phyloP scores from a whole-genome alignment of 2,888 invertebrate species.

The Lepidochrysops patricia region DNA sequence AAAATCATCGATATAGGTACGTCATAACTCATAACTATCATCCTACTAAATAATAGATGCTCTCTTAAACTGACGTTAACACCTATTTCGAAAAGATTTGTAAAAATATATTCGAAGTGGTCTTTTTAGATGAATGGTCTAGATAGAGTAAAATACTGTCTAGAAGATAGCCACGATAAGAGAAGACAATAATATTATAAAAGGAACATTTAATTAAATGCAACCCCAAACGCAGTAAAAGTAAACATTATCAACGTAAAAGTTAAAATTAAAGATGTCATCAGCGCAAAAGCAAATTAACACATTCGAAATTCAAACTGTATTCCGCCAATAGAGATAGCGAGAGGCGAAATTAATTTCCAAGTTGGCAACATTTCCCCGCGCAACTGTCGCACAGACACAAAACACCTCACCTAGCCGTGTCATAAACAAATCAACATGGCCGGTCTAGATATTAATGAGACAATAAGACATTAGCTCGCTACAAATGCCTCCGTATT shows the following conservation, averaged over 20 bases:
- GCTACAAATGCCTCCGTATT: slow-evolving; percentile 75
- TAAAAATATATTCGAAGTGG: too few relatives aligned
- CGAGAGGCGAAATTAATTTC: slow-evolving; percentile 35
- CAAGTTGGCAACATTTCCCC: slow-evolving; percentile 26
- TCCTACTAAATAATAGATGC: too few relatives aligned
- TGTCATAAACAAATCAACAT: slow-evolving; percentile 74
- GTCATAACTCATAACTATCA: too few relatives aligned
- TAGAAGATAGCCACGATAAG: too few relatives aligned
- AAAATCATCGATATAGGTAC: too few relatives aligned
- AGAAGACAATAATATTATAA: not conserved
- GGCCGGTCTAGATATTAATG: slow-evolving; percentile 73
- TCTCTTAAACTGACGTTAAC: too few relatives aligned
- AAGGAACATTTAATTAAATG: not conserved
- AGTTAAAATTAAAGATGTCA: not conserved
- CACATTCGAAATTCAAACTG: slow-evolving; percentile 1
- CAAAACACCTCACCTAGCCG: slow-evolving; percentile 45
- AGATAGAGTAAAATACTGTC: too few relatives aligned
- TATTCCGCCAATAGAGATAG: slow-evolving; percentile 24
- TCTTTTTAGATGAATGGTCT: too few relatives aligned
- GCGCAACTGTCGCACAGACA: slow-evolving; percentile 32
- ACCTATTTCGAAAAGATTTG: too few relatives aligned
- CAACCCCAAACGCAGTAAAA: not conserved
- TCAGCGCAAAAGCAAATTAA: not conserved
- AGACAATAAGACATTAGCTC: slow-evolving; percentile 74
- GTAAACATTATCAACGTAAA: not conserved